phyloP scores from a whole-genome alignment of 2,888 invertebrate species.

The Campoplex nolae region DNA sequence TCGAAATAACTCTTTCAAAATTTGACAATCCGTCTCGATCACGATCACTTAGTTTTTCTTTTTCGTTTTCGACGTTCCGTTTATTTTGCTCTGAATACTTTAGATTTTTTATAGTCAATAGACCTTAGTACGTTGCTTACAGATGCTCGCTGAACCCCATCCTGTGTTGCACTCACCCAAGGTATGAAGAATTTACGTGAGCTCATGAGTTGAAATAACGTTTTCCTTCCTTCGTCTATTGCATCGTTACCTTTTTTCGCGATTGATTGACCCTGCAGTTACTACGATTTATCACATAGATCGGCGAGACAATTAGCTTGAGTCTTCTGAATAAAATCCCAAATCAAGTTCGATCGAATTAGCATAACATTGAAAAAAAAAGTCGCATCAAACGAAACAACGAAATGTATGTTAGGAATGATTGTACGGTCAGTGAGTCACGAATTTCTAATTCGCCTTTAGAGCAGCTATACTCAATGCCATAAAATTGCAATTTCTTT shows the following conservation, averaged over 20 bases:
- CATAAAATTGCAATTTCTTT: neutral
- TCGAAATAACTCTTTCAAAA: neutral
- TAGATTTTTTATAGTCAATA: conserved; percentile 77
- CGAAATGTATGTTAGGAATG: neutral
- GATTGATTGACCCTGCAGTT: neutral
- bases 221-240: conserved; percentile 7
- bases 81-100: conserved; percentile 31
- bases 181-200: conserved; percentile 78
- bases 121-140: conserved; percentile 82
- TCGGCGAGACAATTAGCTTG: neutral
- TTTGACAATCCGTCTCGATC: conserved; percentile 16
- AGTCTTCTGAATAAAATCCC: neutral
- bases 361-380: neutral
- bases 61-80: neutral
- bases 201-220: conserved; percentile 34
- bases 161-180: conserved; percentile 84
- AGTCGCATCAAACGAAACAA: neutral
- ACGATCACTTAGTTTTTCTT: conserved; percentile 11
- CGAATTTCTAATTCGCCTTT: neutral
- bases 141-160: conserved; percentile 84
- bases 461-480: neutral
- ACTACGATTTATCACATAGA: neutral
- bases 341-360: neutral
- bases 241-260: conserved; percentile 18
- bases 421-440: neutral